Evolutionary conservation across 1,140 invertebrate species (phyloP).

Genomic region (Neodiprion pinetum): DNA sequence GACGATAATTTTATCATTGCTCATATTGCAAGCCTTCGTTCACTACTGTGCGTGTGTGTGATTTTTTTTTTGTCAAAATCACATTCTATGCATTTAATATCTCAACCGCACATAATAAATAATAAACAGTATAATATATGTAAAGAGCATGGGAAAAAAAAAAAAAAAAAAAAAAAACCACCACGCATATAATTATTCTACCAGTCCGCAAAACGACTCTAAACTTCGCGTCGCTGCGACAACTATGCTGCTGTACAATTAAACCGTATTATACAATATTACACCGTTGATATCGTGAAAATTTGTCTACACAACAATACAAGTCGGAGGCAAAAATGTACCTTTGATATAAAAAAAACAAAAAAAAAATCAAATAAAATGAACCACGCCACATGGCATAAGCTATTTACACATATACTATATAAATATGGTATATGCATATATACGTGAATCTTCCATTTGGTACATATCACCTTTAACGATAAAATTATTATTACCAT

Average conservation of each 20-base stretch:
- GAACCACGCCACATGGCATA: background rate
- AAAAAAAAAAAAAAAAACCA: too few species aligned
- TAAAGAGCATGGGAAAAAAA: too few species aligned
- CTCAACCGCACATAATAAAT: too few species aligned
- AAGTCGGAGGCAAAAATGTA: too few species aligned
- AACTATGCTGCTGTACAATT: background rate
- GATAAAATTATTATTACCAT: conserved; percentile 1
- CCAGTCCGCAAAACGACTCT: background rate
- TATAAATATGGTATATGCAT: background rate
- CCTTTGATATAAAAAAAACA: background rate
- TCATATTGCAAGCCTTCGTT: too few species aligned
- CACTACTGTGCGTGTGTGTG: too few species aligned
- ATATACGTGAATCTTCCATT: conserved; percentile 59
- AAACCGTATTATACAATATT: too few species aligned
- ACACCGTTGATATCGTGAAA: background rate
- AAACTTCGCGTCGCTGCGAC: background rate
- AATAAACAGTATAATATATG: too few species aligned
- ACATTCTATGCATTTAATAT: too few species aligned
- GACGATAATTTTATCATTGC: too few species aligned
- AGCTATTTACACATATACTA: background rate
- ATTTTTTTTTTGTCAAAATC: too few species aligned
- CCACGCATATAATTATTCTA: background rate
- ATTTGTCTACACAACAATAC: background rate
- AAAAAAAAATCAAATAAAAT: background rate
- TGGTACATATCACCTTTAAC: conserved; percentile 58